phyloP scores from a whole-genome alignment of 2,797 vertebrate species.

The Epinephelus malabaricus region DNA sequence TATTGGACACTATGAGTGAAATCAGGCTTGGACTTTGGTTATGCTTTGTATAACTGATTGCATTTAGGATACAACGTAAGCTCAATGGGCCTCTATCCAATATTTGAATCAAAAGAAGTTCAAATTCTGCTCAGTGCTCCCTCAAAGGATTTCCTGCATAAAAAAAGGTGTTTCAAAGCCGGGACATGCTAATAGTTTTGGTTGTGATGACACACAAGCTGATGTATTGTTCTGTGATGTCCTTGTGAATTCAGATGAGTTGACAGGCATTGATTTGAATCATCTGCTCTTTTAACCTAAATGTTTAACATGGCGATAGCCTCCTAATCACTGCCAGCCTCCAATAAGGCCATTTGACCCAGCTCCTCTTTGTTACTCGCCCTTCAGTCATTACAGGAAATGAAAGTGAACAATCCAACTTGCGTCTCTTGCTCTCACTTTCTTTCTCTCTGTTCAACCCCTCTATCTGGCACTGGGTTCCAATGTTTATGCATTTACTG shows the following conservation, averaged over 20 bases:
- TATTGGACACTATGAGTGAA: neutral
- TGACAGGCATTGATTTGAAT: conserved; percentile 7
- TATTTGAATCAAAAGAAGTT: neutral
- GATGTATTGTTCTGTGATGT: conserved; percentile 3
- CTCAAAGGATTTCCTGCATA: neutral
- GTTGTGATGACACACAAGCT: neutral
- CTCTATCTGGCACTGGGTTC: conserved; percentile 87
- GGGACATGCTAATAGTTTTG: neutral
- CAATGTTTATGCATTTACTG: conserved; percentile 92
- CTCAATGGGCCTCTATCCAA: neutral
- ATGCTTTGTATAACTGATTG: neutral
- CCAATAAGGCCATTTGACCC: conserved; percentile 59
- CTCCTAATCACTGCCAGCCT: conserved; percentile 49
- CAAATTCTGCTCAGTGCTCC: neutral
- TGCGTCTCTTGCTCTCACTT: conserved; percentile 67
- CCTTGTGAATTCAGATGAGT: neutral
- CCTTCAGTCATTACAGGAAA: conserved; percentile 70
- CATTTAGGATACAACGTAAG: neutral
- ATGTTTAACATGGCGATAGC: conserved; percentile 37
- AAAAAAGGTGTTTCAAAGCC: neutral
- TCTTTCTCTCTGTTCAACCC: conserved; percentile 62
- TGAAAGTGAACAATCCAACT: conserved; percentile 66
- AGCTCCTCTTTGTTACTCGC: conserved; percentile 36
- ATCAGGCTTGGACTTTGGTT: neutral
- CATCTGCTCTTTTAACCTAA: conserved; percentile 30